Percentiles rank a stretch among this genome's conserved stretches.
Evolutionary conservation across 2,797 vertebrate species (phyloP).

Genomic region (Coregonus sp.): DNA sequence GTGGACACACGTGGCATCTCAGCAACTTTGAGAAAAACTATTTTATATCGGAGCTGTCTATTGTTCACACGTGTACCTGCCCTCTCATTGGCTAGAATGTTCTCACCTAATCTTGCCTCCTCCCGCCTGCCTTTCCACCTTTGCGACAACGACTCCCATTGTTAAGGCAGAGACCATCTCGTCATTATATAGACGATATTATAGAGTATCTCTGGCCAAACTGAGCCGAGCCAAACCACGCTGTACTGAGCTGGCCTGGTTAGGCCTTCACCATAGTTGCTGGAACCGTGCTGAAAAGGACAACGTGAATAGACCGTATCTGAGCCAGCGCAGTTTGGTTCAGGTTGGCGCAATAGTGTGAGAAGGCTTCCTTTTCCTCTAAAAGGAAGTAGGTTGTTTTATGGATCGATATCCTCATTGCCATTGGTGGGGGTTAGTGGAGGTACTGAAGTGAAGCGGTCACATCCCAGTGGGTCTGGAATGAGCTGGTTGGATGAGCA

Average conservation of each 20-base stretch:
- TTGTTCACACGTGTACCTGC: no score
- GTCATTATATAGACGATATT: no score
- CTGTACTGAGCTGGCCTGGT: background rate
- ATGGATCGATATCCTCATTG: background rate
- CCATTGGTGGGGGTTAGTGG: background rate
- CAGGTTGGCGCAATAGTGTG: background rate
- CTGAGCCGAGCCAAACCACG: background rate
- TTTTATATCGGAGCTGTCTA: no score
- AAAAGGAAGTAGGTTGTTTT: background rate
- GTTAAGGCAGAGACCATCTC: no score
- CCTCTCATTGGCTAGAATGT: no score
- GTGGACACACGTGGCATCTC: no score
- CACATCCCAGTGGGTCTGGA: constrained; percentile 14
- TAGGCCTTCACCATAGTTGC: background rate
- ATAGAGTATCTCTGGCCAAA: no score
- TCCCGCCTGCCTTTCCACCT: no score
- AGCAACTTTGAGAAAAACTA: no score
- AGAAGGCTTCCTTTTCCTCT: background rate
- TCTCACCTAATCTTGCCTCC: no score
- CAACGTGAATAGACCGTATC: background rate
- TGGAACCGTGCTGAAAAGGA: background rate
- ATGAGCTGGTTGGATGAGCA: constrained; percentile 9
- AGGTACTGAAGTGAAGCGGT: constrained; percentile 6
- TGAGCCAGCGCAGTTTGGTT: background rate
- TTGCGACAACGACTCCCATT: no score